phyloP scores from a whole-genome alignment of 2,113 vertebrate genomes.

The Nothoprocta perdicaria region DNA sequence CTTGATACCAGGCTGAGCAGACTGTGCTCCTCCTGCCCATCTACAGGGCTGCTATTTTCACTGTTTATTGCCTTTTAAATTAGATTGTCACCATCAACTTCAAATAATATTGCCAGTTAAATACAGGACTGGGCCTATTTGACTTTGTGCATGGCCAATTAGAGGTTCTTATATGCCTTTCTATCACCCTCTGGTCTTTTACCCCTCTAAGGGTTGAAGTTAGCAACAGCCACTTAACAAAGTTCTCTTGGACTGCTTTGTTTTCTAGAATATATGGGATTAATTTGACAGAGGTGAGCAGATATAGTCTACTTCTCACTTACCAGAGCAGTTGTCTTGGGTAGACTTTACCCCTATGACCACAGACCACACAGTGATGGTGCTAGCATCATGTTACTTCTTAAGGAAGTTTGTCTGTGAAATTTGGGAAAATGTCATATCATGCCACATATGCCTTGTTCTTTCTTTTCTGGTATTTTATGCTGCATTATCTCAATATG shows the following conservation, averaged over 20 bases:
- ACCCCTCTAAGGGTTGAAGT: not conserved
- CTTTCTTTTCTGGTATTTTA: not conserved
- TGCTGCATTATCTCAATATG: not conserved
- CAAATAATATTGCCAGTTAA: not conserved
- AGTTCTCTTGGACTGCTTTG: not conserved
- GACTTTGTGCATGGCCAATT: not conserved
- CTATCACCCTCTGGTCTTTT: not conserved
- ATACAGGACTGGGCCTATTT: not conserved
- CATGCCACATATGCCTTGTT: not conserved
- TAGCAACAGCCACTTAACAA: not conserved
- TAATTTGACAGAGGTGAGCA: not conserved
- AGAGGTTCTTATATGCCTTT: not conserved
- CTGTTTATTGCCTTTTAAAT: not conserved
- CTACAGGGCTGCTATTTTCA: not conserved
- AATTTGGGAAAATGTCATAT: not conserved
- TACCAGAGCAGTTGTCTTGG: not conserved
- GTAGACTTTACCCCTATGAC: not conserved
- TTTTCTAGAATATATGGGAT: not conserved
- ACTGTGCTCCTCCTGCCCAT: not conserved
- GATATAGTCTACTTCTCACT: not conserved
- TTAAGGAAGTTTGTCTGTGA: not conserved
- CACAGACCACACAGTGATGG: not conserved
- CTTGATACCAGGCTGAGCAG: not conserved
- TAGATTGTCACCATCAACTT: not conserved
- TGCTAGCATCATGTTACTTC: not conserved